Evolutionary conservation across 2,888 invertebrate species (phyloP).

Genomic region (Drosophila fungiperda): DNA sequence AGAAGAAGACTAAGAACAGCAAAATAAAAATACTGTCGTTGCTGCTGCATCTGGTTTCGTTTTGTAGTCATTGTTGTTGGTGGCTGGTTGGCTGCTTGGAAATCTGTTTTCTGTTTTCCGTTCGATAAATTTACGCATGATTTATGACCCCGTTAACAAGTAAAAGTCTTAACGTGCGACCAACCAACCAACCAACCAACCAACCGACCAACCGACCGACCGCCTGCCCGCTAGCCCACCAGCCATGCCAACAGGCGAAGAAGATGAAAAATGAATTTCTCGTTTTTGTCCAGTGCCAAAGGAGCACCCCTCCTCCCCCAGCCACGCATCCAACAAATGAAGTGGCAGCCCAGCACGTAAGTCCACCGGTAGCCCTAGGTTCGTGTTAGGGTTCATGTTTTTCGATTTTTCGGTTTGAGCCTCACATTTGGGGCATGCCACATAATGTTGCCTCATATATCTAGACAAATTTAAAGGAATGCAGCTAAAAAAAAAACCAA

Average conservation of each 20-base stretch:
- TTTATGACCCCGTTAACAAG: conserved; percentile 80
- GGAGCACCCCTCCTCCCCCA: neutral
- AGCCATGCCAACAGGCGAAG: conserved; percentile 25
- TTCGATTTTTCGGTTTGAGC: conserved; percentile 9
- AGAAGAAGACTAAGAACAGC: neutral
- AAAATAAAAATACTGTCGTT: conserved; percentile 49
- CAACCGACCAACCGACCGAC: neutral
- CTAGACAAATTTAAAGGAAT: conserved; percentile 69
- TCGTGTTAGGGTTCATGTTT: conserved; percentile 37
- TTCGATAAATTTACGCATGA: conserved; percentile 80
- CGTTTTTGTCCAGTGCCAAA: conserved; percentile 58
- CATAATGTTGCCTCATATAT: conserved; percentile 56
- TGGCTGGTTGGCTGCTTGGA: conserved; percentile 56
- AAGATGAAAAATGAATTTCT: conserved; percentile 78
- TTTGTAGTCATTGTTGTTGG: conserved; percentile 58
- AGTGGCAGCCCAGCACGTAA: conserved; percentile 58
- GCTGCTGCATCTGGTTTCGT: conserved; percentile 67
- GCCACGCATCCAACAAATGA: conserved; percentile 26
- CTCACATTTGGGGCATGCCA: conserved; percentile 43
- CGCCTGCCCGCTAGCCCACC: neutral
- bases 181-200: neutral
- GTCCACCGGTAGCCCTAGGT: conserved; percentile 30
- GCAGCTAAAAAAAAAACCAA: conserved; percentile 33
- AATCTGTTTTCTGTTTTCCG: conserved; percentile 80
- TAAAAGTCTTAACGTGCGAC: conserved; percentile 78